Evolutionary conservation across 2,113 vertebrate species (phyloP).

Genomic region (Amphiprion ocellaris): DNA sequence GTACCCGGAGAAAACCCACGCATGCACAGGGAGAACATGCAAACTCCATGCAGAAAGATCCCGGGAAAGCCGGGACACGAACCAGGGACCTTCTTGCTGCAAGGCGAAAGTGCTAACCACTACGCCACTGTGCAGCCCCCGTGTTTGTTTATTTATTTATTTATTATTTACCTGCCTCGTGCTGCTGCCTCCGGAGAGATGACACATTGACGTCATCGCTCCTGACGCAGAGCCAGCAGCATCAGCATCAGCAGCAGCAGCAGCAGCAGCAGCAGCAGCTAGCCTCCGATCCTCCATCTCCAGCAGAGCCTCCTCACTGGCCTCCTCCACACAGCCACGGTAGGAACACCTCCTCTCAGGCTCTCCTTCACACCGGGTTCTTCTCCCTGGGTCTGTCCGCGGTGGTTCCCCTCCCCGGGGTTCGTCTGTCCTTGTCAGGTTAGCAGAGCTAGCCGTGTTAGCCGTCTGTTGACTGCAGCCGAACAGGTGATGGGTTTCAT

Average conservation of each 20-base stretch:
- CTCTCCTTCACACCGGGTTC: not conserved
- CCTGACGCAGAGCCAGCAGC: conserved; percentile 74
- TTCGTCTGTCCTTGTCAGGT: conserved; percentile 64
- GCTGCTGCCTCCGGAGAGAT: conserved; percentile 46
- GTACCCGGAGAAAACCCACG: too few relatives aligned
- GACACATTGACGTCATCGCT: conserved; percentile 83
- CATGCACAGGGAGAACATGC: too few relatives aligned
- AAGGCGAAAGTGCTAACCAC: too few relatives aligned
- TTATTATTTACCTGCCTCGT: conserved; percentile 24
- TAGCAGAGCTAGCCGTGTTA: conserved; percentile 69
- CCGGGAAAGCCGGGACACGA: too few relatives aligned
- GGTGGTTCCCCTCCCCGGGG: conserved; percentile 31
- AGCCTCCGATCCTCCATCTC: conserved; percentile 46
- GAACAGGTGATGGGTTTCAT: conserved; percentile 57
- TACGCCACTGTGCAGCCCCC: too few relatives aligned
- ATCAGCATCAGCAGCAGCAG: conserved; percentile 60
- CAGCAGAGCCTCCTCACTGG: conserved; percentile 52
- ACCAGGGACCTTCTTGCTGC: too few relatives aligned
- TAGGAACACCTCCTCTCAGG: conserved; percentile 65
- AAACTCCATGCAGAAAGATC: too few relatives aligned
- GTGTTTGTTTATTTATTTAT: not conserved
- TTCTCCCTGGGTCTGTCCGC: not conserved
- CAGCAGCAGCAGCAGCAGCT: conserved; percentile 67
- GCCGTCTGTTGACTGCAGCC: conserved; percentile 37
- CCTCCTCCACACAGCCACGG: conserved; percentile 79